Evolutionary conservation across 2,888 invertebrate genomes (phyloP), one percentile per base, ranked within the genome.

Genomic region (Encarsia formosa): DNA sequence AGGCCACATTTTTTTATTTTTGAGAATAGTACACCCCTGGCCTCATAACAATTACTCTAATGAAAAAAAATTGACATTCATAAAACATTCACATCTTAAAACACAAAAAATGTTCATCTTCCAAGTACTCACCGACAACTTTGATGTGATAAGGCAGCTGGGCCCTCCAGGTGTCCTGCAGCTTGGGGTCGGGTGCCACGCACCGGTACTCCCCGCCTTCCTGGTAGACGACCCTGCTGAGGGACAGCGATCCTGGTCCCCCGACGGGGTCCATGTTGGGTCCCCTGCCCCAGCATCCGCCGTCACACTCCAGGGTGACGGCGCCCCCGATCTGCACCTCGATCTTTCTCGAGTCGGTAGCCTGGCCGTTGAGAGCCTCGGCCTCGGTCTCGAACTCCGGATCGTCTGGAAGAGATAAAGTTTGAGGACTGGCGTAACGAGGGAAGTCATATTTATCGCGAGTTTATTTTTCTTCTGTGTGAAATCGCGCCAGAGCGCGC

Each of bases 271-370:
- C 77, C 64, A 79, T 72, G 41, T 65, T 65, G 47, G 73, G 63
- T 46, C 73, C 76, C 35, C 76, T 74, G 54, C 73, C 74, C 78
- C 78, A 78, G 59, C 78, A 77, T 29, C 75, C 74, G 24, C 68
- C 76, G 61, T 68, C 76, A 65, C 92, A 93, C 65, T 91, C 88
- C 37, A 92, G 77, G 59, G 90, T 90, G 32, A 91, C 89, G 42
- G 88, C 89, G 6, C 91, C 91, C 5, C 92, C 92, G 19, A 92
- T 78, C 48, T 88, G 87, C 35, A 91, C 91, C 65, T 92, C 91
- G 54, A 88, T 81, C 64, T 86, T 86, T 62, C 86, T 82, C 32
- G 83, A 69, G 53, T 73, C 73, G 43, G 69, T 67, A 3, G 67
- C 63, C 51, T 72, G 71, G 15, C 72, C 73, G 57, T 72, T 73